Base-by-base conservation (phyloP, 2,797 vertebrate species). In the Sebastes glaucus region DNA sequence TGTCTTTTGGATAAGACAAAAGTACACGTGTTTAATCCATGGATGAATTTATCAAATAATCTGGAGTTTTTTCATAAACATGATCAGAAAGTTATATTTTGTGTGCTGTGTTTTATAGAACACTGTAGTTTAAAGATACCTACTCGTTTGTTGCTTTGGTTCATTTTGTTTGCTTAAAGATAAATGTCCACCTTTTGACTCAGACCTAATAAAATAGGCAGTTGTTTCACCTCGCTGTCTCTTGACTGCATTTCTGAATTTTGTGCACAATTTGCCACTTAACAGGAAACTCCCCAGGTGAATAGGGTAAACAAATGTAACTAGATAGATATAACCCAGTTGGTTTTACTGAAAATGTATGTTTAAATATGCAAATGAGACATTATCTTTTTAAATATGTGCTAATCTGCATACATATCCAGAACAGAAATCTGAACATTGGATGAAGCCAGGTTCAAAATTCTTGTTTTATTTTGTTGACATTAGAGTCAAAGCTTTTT, bases 61-160 rank as follows among this genome's bases (percentile, higher is more conserved):
- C 86, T 86, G 81, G 88, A 87, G 62, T 87, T 93, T 93, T 93
- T 87, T 84, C 82, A 87, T 89, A 84, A 90, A 92, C 87, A 84
- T 90, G 89, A 94, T 88, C 84, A 89, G 90, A 94, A 94, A 91
- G 87, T 88, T 95, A 82, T 96, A 95, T 96, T 96, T 96, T 96
- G 91, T 95, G 94, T 96, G 95, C 86, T 93, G 91, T 94, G 93
- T 95, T 96, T 96, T 95, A 90, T 96, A 95, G 94, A 84, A 93
- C 78, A 86, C 77, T 92, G 90, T 93, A 92, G 90, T 92, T 89
- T 87, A 85, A 88, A 84, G 79, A 91, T 86, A 85, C 70, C 71
- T 76, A 80, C 75, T 74, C 78, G 81, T 87, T 92, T 91, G 81
- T 90, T 88, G 80, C 86, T 89, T 93, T 93, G 82, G 79, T 87